These are phyloP conservation scores for Andrena chrysosceles DNA, from an alignment of 2,888 invertebrate species.

Conservation along the genomic window DNA sequence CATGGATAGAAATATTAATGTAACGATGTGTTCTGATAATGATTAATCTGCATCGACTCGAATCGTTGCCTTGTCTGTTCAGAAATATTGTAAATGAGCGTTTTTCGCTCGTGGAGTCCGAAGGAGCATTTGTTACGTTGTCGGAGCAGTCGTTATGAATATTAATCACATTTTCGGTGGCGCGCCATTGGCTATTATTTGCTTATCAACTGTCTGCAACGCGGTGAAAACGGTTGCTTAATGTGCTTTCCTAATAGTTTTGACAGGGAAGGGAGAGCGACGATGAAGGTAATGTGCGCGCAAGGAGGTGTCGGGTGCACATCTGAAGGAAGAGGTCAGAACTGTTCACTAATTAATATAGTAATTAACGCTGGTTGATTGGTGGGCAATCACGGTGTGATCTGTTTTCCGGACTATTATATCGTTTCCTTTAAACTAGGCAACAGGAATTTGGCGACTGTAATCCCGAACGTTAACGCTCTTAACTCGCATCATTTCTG, in stretches of 20 bases:
- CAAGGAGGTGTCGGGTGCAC: conserved; percentile 54
- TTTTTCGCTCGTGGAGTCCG: background rate
- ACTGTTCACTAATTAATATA: conserved; percentile 70
- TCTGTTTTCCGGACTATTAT: conserved; percentile 32
- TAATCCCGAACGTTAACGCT: too few relatives aligned
- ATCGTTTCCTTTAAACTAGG: conserved; percentile 25
- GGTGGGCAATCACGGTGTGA: conserved; percentile 34
- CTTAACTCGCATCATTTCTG: too few relatives aligned
- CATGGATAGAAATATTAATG: background rate
- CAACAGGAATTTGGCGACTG: background rate
- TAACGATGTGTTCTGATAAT: background rate
- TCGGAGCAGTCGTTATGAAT: conserved; percentile 65
- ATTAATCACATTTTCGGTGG: conserved; percentile 72
- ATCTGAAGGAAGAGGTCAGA: conserved; percentile 17
- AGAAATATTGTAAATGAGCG: background rate
- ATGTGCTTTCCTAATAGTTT: conserved; percentile 63
- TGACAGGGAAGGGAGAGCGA: conserved; percentile 17
- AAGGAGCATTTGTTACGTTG: too few relatives aligned
- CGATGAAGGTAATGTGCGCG: conserved; percentile 50
- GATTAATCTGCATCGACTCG: background rate
- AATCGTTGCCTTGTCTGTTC: background rate
- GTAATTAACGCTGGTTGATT: conserved; percentile 73
- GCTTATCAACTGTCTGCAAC: conserved; percentile 15
- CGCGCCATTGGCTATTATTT: conserved; percentile 60
- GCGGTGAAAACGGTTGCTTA: conserved; percentile 62